Conservation (phyloP, 2,797 vertebrate species). For the Amblyopsis hoosieri region DNA sequence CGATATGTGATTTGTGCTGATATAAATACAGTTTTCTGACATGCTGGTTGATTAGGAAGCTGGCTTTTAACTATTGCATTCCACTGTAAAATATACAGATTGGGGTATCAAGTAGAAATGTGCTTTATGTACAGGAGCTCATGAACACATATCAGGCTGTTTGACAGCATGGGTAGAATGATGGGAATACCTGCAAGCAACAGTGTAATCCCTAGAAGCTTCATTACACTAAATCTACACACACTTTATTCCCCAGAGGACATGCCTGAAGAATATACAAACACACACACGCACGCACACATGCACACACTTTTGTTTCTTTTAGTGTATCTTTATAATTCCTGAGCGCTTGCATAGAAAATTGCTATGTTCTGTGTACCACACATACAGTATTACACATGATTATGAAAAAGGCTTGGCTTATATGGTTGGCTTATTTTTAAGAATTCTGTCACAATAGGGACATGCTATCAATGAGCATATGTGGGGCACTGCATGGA, state of each 20-base stretch:
- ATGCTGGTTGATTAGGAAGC: slow-evolving; percentile 17
- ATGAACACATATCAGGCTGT: slow-evolving; percentile 60
- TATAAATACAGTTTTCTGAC: slow-evolving; percentile 23
- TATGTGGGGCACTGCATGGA: no score
- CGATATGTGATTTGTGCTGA: slow-evolving; percentile 2
- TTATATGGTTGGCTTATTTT: no score
- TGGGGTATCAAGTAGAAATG: slow-evolving; percentile 32
- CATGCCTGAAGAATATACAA: not conserved
- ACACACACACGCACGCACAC: not conserved
- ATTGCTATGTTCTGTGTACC: no score
- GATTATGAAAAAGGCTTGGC: no score
- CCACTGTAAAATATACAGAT: slow-evolving; percentile 51
- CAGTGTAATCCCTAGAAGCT: slow-evolving; percentile 62
- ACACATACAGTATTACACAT: not conserved
- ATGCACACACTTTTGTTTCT: not conserved
- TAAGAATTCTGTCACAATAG: no score
- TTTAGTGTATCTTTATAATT: not conserved
- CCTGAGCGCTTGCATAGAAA: not conserved
- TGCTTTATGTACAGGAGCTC: slow-evolving; percentile 30
- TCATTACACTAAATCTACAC: slow-evolving; percentile 62
- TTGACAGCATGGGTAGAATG: slow-evolving; percentile 36
- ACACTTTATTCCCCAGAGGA: slow-evolving; percentile 42
- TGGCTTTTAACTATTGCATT: slow-evolving; percentile 19
- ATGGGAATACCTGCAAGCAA: slow-evolving; percentile 39
- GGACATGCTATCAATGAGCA: no score